A percentile compares a stretch with the other conserved stretches of the same genome.
These are phyloP conservation scores for Pocillopora verrucosa DNA, from an alignment of 64 coral and sea anemone species.

Conservation along the genomic window DNA sequence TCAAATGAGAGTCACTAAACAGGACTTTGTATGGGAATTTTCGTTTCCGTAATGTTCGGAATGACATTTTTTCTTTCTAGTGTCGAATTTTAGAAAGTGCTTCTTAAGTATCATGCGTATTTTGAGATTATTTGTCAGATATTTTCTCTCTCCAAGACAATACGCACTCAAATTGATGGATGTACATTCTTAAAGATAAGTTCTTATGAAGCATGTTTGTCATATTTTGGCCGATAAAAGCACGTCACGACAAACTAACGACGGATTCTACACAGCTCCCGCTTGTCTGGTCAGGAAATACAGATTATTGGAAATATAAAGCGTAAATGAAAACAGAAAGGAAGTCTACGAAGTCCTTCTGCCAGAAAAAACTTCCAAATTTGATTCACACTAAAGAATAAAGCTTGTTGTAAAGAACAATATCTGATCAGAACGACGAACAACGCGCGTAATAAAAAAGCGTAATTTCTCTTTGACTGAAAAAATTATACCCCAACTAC, in stretches of 20 bases:
- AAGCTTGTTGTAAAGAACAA: neutral
- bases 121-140: no score
- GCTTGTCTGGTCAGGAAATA: neutral
- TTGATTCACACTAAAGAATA: neutral
- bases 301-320: neutral
- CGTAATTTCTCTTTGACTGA: no score
- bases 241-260: neutral
- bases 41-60: no score
- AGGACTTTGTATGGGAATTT: neutral
- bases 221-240: neutral
- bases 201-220: neutral
- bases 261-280: neutral
- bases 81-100: neutral
- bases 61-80: neutral
- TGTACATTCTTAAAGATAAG: neutral
- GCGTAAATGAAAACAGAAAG: neutral
- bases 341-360: neutral
- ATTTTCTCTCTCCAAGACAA: no score
- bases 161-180: neutral
- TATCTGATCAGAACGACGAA: neutral
- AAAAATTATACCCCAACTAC: no score
- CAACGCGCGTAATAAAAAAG: no score
- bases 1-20: neutral
- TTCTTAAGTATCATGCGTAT: neutral
- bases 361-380: neutral